Evolutionary conservation across 2,797 vertebrate genomes (phyloP).

Genomic region (Fratercula arctica): DNA sequence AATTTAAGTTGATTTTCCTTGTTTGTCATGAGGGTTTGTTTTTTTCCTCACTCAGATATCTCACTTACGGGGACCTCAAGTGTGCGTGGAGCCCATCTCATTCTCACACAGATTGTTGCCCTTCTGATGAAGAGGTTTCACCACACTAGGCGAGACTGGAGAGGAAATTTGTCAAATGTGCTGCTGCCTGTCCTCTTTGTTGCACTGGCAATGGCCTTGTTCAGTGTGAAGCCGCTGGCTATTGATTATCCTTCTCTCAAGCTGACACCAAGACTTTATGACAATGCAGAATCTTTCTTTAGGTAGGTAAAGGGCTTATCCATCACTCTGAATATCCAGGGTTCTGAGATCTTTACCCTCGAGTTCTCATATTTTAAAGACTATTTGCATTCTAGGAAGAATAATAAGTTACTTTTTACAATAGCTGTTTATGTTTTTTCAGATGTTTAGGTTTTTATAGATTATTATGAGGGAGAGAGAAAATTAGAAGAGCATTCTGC

Average conservation of each 20-base stretch:
- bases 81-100: not conserved
- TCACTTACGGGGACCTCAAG: not conserved
- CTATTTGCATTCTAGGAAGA: not conserved
- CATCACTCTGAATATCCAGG: not conserved
- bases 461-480: not conserved
- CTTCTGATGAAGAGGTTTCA: slow-evolving; percentile 66
- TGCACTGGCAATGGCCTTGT: slow-evolving; percentile 76
- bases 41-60: not conserved
- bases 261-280: slow-evolving; percentile 64
- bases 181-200: slow-evolving; percentile 75
- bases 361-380: not conserved
- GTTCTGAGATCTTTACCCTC: not conserved
- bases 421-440: not conserved
- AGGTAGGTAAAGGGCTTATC: slow-evolving; percentile 69
- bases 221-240: slow-evolving; percentile 71
- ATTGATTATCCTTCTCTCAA: slow-evolving; percentile 69
- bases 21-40: not conserved
- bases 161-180: slow-evolving; percentile 6
- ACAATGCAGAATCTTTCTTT: slow-evolving; percentile 65
- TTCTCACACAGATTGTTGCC: slow-evolving; percentile 42
- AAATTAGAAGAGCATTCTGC: not conserved
- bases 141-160: slow-evolving; percentile 57
- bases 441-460: not conserved
- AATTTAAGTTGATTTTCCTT: not conserved
- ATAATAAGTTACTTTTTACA: not conserved